Conservation (phyloP, 2,797 vertebrate genomes). For the Chaetophractus vellerosus region DNA sequence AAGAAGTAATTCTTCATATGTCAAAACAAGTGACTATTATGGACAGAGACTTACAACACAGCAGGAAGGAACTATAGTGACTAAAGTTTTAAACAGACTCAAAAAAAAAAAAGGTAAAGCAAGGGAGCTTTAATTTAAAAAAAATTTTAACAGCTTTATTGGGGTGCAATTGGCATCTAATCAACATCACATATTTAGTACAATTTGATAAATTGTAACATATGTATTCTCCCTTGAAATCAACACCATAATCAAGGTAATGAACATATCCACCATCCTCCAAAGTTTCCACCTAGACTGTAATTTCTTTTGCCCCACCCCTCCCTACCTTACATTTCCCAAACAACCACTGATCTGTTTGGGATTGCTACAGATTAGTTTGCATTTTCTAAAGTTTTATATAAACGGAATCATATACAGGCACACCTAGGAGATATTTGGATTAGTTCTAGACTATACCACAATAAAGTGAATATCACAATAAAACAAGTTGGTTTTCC, state of each 20-base stretch:
- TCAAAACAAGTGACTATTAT: slow-evolving; percentile 40
- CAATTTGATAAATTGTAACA: background rate
- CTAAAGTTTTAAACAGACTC: slow-evolving; percentile 34
- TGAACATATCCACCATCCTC: background rate
- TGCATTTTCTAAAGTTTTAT: slow-evolving; percentile 20
- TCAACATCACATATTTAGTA: background rate
- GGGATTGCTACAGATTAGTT: background rate
- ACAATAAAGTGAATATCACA: no score
- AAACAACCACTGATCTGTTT: background rate
- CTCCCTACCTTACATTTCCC: background rate
- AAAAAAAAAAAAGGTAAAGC: background rate
- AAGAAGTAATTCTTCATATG: slow-evolving; percentile 58
- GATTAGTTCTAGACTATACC: no score
- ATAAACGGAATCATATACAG: background rate
- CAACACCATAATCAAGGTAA: background rate
- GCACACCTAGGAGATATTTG: no score
- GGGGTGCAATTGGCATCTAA: background rate
- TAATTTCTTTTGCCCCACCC: background rate
- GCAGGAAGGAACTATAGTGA: background rate
- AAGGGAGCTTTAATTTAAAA: background rate
- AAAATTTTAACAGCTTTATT: background rate
- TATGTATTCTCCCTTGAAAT: background rate
- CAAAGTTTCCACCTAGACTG: background rate
- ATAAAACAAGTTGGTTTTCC: no score
- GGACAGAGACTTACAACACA: background rate